phyloP scores from a whole-genome alignment of 2,113 vertebrate species.

The Hiodon alosoides region DNA sequence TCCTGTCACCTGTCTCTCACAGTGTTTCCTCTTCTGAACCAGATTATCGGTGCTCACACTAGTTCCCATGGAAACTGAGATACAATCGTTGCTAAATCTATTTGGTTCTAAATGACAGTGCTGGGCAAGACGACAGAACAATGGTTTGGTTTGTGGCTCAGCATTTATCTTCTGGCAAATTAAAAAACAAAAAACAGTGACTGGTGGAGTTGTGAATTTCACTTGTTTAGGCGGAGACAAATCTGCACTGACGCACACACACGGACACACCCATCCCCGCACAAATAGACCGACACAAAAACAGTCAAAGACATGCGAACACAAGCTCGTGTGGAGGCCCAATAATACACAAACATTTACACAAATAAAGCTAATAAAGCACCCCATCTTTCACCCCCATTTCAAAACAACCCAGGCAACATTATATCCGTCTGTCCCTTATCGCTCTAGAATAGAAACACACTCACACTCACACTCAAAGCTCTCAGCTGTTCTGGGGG shows the following conservation, averaged over 20 bases:
- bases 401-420: too few species aligned
- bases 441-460: background rate
- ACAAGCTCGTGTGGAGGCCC: too few species aligned
- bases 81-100: background rate
- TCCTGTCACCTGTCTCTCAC: background rate
- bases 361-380: background rate
- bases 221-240: too few species aligned
- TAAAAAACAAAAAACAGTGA: background rate
- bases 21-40: background rate
- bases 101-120: background rate
- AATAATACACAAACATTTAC: background rate
- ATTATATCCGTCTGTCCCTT: background rate
- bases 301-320: too few species aligned
- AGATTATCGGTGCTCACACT: too few species aligned
- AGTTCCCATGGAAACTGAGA: background rate
- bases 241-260: background rate
- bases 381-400: background rate
- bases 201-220: background rate
- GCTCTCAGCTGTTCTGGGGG: background rate
- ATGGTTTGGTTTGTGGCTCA: background rate
- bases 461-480: background rate
- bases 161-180: too few species aligned
- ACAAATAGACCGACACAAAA: too few species aligned
- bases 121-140: background rate
- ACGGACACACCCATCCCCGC: background rate